Conservation (phyloP, 2,113 vertebrate genomes). For the human region GRCh38 chr4:72784001-72784500, state of each 20-base stretch:
- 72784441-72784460: conserved; percentile 34
- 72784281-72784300: not conserved
- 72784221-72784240: not conserved
- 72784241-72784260: not conserved
- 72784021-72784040: not conserved
- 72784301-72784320: not conserved
- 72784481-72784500: not conserved
- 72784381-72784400: conserved; percentile 30
- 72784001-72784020: not conserved
- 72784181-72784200: not conserved
- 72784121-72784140: not conserved
- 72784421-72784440: conserved; percentile 36
- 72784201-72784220: not conserved
- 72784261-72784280: not conserved
- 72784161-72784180: not conserved
- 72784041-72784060: not conserved
- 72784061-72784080: not conserved
- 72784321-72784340: not conserved
- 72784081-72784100: not conserved
- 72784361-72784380: not conserved
- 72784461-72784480: conserved; percentile 6
- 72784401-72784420: conserved; percentile 43
- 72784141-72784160: not conserved
- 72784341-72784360: not conserved
- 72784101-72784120: not conserved